Evolutionary conservation across 64 coral and sea anemone species (phyloP).

Genomic region (Stichodactyla mertensii): DNA sequence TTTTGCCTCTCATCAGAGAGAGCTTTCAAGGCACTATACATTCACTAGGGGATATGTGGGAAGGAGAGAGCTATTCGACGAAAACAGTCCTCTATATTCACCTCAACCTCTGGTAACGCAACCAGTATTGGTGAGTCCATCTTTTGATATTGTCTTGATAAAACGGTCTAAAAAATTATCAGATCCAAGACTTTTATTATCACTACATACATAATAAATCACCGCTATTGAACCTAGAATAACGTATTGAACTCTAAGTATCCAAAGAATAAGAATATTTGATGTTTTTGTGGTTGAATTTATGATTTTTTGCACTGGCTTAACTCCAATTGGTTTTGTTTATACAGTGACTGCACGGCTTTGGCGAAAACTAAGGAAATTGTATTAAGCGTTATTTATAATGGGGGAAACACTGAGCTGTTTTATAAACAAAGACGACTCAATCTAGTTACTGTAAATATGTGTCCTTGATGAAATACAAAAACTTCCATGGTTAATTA

Average conservation of each 20-base stretch:
- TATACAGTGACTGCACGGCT: background rate
- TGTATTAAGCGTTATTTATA: background rate
- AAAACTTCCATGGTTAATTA: background rate
- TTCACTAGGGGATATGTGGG: conserved; percentile 17
- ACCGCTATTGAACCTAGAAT: background rate
- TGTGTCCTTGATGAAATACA: background rate
- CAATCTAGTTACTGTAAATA: background rate
- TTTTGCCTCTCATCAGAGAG: conserved; percentile 88
- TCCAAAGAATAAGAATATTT: background rate
- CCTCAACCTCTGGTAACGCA: background rate
- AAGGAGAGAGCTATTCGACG: conserved; percentile 31
- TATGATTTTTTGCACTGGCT: background rate
- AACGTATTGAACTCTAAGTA: background rate
- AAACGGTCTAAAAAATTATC: background rate
- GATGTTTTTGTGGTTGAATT: background rate
- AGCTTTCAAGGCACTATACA: conserved; percentile 64
- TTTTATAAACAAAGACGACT: background rate
- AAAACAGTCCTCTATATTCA: conserved; percentile 9
- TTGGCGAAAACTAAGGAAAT: background rate
- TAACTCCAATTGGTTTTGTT: background rate
- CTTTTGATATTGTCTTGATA: background rate
- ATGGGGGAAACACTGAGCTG: background rate
- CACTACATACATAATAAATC: background rate
- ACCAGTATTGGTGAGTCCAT: background rate
- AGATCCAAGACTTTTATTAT: background rate